Percentiles rank a stretch among this genome's conserved stretches.
Conservation (phyloP, 2,888 invertebrate genomes). For the Tridacna crocea region DNA sequence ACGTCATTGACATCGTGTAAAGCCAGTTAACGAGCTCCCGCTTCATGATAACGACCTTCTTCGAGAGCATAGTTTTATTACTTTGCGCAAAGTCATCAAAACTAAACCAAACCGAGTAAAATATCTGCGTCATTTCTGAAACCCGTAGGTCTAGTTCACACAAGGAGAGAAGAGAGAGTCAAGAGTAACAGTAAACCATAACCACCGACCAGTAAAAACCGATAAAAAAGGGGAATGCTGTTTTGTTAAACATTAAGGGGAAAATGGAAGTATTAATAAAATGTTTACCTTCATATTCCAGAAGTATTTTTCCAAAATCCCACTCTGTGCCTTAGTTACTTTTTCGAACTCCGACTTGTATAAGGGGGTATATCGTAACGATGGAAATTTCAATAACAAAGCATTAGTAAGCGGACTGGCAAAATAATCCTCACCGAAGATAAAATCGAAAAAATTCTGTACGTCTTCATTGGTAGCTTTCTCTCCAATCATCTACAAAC, state of each 20-base stretch:
- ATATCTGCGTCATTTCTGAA: too few relatives aligned
- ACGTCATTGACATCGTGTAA: too few relatives aligned
- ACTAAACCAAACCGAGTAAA: too few relatives aligned
- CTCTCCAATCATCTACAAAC: conserved; percentile 6
- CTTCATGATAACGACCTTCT: too few relatives aligned
- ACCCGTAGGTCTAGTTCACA: too few relatives aligned
- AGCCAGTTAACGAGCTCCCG: too few relatives aligned
- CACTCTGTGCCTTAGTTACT: not conserved
- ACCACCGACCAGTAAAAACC: not conserved
- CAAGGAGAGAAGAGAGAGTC: not conserved
- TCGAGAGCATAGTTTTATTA: too few relatives aligned
- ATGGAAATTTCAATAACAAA: not conserved
- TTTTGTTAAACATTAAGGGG: not conserved
- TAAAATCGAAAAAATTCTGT: not conserved
- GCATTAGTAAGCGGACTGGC: conserved; percentile 2
- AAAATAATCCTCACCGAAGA: conserved; percentile 4
- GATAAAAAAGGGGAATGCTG: not conserved
- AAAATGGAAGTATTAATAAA: not conserved
- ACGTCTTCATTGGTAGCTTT: not conserved
- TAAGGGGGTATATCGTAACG: not conserved
- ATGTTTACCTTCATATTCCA: conserved; percentile 3
- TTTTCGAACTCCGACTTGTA: not conserved
- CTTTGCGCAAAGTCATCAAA: too few relatives aligned
- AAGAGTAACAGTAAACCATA: not conserved
- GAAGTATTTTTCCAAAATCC: conserved; percentile 10